Base-by-base conservation (phyloP, 2,797 vertebrate species). In the Cottoperca gobio region DNA sequence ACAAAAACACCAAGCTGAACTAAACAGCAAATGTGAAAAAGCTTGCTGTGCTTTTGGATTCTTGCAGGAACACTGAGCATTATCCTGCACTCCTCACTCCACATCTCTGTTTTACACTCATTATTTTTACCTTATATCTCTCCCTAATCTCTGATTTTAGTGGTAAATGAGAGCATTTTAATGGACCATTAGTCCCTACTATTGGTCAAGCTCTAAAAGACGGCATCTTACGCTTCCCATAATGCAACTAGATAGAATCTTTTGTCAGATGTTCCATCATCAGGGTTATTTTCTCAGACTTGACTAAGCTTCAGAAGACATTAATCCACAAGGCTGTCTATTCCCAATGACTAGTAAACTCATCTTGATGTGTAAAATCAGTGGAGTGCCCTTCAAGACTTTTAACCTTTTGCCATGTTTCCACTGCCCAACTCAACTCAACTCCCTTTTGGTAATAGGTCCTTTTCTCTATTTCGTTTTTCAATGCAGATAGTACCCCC, bases 21-120 rank as follows among this genome's bases (percentile, higher is more conserved):
- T 78, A 79, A 88, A 85, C 81, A 84, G 87, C 73, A 84, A 84
- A 92, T 85, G 88, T 89, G 86, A 81, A 83, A 89, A 82, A 85
- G 61, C 78, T 74, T 88, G 87, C 87, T 80, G 86, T 88, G 87
- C 81, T 87, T 85, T 82, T 76, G 84, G 88, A 89, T 88, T 88
- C 78, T 89, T 88, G 76, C 85, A 90, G 86, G 65, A 88, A 86
- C 89, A 90, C 80, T 83, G 85, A 89, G 52, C 81, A 48, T 70
- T 73, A 33, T 81, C 66, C n/a, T 72, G 62, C 40, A 33, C 59
- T 58, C 9, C 59, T 40, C 35, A 65, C 21, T 57, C 69, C 23
- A 14, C 23, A n/a, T 49, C 37, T 42, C 33, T 31, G 6, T 70
- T 60, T 70, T 33, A 23, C 19, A 12, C 33, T 76, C 45, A 46